Percentiles rank a stretch among this genome's conserved stretches.
Conservation (phyloP, 2,888 invertebrate species). For the Dryococelus australis region DNA sequence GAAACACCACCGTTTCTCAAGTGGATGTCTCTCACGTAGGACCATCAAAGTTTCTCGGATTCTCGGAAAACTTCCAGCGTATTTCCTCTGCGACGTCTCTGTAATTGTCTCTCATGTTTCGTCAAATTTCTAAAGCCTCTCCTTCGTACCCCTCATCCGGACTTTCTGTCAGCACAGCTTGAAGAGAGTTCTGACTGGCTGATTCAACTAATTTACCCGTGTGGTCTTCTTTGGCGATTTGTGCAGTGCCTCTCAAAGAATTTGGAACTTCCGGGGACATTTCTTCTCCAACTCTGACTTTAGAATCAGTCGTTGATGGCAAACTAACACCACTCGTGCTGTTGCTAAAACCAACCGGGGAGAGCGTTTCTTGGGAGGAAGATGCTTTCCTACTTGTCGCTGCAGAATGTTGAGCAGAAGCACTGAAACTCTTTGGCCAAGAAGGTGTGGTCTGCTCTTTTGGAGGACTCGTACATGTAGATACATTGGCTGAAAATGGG, state of each 20-base stretch:
- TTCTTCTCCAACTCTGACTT: not conserved
- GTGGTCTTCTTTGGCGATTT: too few relatives aligned
- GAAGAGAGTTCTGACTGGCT: slow-evolving; percentile 37
- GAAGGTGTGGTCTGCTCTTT: slow-evolving; percentile 56
- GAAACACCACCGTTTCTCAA: not conserved
- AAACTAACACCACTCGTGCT: slow-evolving; percentile 62
- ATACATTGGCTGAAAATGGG: slow-evolving; percentile 46
- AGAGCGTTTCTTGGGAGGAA: slow-evolving; percentile 19
- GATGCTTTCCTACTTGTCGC: slow-evolving; percentile 38
- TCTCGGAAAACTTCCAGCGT: slow-evolving; percentile 39
- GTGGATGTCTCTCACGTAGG: not conserved
- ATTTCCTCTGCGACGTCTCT: slow-evolving; percentile 37
- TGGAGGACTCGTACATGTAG: slow-evolving; percentile 53
- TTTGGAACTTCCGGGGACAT: slow-evolving; percentile 33
- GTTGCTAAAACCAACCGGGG: slow-evolving; percentile 33
- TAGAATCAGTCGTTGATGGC: slow-evolving; percentile 20
- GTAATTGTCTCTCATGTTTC: slow-evolving; percentile 46
- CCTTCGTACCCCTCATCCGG: slow-evolving; percentile 90
- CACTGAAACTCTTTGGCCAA: slow-evolving; percentile 52
- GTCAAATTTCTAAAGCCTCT: slow-evolving; percentile 78
- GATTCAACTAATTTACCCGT: not conserved
- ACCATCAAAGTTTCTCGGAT: not conserved
- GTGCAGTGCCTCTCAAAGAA: slow-evolving; percentile 30
- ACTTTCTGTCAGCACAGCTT: slow-evolving; percentile 72
- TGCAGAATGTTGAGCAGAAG: slow-evolving; percentile 43